Evolutionary conservation across 2,113 vertebrate species (phyloP), one percentile per base, ranked within the genome.

Genomic region (Opisthocomus hoazin): DNA sequence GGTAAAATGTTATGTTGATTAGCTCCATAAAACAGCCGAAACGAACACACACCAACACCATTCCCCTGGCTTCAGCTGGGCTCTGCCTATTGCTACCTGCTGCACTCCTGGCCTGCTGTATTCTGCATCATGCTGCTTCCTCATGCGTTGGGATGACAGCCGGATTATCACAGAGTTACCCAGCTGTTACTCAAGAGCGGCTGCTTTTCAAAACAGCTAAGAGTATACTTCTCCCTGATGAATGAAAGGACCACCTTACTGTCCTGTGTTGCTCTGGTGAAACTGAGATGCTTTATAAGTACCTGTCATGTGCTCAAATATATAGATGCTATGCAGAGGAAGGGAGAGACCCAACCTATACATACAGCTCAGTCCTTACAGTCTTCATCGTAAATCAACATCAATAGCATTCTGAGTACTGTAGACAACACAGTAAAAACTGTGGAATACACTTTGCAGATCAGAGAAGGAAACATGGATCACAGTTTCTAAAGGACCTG

Each of bases 121-220:
- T 41, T 34, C 85, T 3, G 71, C 36, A 17, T 61, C 43, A 37
- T 15, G n/a, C 58, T 16, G 32, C 86, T 68, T 46, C 79, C 84
- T 34, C 11, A 65, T 23, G 70, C 7, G 2, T 2, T 29, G 56
- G 8, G 21, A 80, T 18, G 50, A 36, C 79, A 71, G 66, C 41
- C 2, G 2, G 11, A 22, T 27, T 32, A 70, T 45, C 5, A 0
- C 11, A 6, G 51, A 4, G 12, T 41, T 41, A 13, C 64, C 70
- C 37, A 15, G 0, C 29, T 53, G 22, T 11, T 30, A 6, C 2
- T 29, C 29, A 32, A 50, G 30, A 48, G 15, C 2, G 3, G 23
- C 32, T 90, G 74, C 45, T 56, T 43, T 30, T 73, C 79, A 84
- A 21, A n/a, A 56, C 12, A 34, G 78, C 65, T 17, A 36, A 53